Conservation (phyloP, 2,113 vertebrate genomes). For the Delphinapterus leucas region DNA sequence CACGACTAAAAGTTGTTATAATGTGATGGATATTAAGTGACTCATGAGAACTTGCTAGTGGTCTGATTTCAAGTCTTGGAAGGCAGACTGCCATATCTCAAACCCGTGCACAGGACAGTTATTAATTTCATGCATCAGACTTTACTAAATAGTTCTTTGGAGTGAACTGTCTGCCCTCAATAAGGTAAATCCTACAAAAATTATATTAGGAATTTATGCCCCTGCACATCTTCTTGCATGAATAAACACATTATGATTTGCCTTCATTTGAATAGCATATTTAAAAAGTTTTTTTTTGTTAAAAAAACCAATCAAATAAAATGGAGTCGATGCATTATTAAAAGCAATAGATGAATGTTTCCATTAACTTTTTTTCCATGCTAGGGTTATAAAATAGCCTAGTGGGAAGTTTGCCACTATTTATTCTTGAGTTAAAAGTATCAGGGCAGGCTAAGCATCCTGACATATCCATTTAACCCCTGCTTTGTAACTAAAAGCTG, state of each 20-base stretch:
- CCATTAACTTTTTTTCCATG: not conserved
- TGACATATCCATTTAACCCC: slow-evolving; percentile 61
- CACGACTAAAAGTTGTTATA: not conserved
- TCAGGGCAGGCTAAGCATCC: not conserved
- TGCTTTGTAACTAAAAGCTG: slow-evolving; percentile 54
- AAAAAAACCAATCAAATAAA: not conserved
- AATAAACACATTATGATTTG: not conserved
- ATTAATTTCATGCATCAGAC: not conserved
- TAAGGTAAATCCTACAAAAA: not conserved
- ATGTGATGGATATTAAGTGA: not conserved
- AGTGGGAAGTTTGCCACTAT: not conserved
- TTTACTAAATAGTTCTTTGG: not conserved
- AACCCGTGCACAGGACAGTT: not conserved
- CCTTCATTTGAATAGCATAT: not conserved
- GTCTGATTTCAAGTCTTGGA: not conserved
- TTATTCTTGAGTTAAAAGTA: slow-evolving; percentile 1
- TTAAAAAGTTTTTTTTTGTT: not conserved
- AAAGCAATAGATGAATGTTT: not conserved
- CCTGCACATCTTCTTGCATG: not conserved
- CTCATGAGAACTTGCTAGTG: not conserved
- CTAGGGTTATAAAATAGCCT: not conserved
- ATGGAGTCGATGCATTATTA: not conserved
- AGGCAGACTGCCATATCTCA: not conserved
- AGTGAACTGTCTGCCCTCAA: not conserved
- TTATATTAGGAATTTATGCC: not conserved